A percentile compares a stretch with the other conserved stretches of the same genome.
These are phyloP conservation scores for Andrena marginata DNA, from an alignment of 2,888 invertebrate species.

Conservation along the genomic window DNA sequence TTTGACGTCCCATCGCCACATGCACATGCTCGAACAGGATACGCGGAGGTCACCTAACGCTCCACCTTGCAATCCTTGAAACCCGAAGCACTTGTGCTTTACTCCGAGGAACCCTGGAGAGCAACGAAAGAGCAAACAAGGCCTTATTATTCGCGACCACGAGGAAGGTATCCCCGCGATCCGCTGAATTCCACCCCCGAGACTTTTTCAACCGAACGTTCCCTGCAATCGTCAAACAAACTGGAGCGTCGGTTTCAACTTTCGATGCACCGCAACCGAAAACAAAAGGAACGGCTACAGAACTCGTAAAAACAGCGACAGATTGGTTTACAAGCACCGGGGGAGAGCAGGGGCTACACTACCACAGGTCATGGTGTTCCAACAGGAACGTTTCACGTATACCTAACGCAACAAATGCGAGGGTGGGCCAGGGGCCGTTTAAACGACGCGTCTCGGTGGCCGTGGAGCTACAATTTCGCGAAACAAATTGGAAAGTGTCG, in stretches of 20 bases:
- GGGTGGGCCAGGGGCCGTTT: constrained; percentile 18
- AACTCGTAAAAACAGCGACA: neutral
- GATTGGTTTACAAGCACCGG: neutral
- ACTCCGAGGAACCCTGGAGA: neutral
- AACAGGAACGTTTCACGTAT: neutral
- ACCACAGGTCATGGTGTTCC: neutral
- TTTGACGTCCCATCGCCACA: constrained; percentile 10
- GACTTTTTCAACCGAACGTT: neutral
- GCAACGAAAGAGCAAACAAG: neutral
- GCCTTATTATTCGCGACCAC: neutral
- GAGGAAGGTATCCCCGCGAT: neutral
- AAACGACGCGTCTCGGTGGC: constrained; percentile 26
- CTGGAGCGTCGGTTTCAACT: neutral
- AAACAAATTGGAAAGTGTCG: constrained; percentile 58
- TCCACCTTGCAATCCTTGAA: constrained; percentile 25
- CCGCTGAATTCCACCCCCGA: neutral
- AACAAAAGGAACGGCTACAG: neutral
- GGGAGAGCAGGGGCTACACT: neutral
- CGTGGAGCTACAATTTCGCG: constrained; percentile 31
- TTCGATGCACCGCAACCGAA: neutral
- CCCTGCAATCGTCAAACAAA: neutral
- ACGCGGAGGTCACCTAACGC: neutral
- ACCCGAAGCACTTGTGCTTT: neutral
- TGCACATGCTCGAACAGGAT: neutral
- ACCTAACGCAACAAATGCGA: constrained; percentile 12